These are phyloP conservation scores for Brachynemurus nebulosus DNA, from an alignment of 2,888 invertebrate genomes.

Conservation along the genomic window DNA sequence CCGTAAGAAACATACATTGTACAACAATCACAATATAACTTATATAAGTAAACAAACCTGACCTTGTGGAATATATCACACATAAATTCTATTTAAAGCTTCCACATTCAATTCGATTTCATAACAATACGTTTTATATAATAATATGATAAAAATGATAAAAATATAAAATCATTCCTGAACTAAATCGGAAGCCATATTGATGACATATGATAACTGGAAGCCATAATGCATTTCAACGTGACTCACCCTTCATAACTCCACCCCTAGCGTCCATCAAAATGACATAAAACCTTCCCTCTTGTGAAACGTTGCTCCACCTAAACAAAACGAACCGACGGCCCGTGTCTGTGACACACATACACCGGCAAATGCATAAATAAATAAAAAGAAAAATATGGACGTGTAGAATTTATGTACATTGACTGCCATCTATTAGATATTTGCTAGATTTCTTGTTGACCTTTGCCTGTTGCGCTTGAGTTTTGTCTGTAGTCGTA, in stretches of 20 bases:
- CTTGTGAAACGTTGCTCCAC: background rate
- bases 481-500: conserved; percentile 18
- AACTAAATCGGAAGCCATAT: background rate
- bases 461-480: conserved; percentile 24
- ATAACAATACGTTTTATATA: no score
- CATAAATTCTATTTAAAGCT: no score
- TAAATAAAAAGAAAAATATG: background rate
- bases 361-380: background rate
- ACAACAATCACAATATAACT: no score
- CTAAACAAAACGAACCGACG: background rate
- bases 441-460: conserved; percentile 32
- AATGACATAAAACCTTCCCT: conserved; percentile 1
- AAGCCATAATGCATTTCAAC: background rate
- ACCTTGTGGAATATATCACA: no score
- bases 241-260: conserved; percentile 1
- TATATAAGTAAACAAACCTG: no score
- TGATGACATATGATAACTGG: conserved; percentile 1
- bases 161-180: no score
- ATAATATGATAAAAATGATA: no score
- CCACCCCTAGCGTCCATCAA: conserved; percentile 1
- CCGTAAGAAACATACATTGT: no score
- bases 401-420: conserved; percentile 14
- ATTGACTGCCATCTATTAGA: conserved; percentile 32
- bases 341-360: no score
- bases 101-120: no score